A percentile compares a stretch with the other conserved stretches of the same genome.
Conservation (phyloP, 2,113 vertebrate species). For the Onychostoma macrolepis region DNA sequence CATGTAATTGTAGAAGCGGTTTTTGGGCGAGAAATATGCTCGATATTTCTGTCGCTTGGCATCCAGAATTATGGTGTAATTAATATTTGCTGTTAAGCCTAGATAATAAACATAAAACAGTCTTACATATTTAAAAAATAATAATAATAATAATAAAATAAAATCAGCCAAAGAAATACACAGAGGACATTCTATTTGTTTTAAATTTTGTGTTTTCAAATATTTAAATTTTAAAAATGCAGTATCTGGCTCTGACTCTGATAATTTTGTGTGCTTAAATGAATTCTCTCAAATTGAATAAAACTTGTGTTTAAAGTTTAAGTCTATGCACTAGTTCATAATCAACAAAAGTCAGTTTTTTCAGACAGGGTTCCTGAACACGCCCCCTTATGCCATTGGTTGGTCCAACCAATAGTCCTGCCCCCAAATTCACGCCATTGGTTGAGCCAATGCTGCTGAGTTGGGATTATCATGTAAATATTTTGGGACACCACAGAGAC, state of each 20-base stretch:
- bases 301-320: background rate
- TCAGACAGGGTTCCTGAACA: background rate
- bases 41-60: constrained; percentile 66
- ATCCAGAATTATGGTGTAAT: constrained; percentile 70
- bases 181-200: background rate
- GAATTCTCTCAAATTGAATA: background rate
- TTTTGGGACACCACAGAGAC: background rate
- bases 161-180: background rate
- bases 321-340: background rate
- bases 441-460: background rate
- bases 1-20: background rate
- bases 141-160: no score
- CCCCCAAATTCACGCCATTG: background rate
- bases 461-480: background rate
- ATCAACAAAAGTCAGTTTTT: background rate
- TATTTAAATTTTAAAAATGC: no score
- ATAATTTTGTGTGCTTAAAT: background rate
- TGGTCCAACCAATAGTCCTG: background rate
- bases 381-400: background rate
- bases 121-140: background rate
- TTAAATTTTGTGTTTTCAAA: no score
- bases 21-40: constrained; percentile 61
- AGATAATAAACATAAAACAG: background rate
- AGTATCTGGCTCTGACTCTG: no score
- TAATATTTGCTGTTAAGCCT: constrained; percentile 64